Conservation (phyloP, 2,888 invertebrate species). For the Spisula solida region DNA sequence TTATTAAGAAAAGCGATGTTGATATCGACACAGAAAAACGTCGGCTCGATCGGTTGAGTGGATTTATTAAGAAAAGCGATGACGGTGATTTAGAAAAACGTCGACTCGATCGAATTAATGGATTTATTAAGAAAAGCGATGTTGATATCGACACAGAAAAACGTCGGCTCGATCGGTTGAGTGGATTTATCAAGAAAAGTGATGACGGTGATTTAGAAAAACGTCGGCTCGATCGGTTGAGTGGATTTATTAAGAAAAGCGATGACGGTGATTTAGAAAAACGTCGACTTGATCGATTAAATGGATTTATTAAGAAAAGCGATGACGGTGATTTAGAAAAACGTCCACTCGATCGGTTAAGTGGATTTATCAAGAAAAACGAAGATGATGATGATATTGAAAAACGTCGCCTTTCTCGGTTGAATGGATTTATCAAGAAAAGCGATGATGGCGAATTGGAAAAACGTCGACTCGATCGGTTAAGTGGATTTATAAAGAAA, state of each 20-base stretch:
- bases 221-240: constrained; percentile 15
- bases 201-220: background rate
- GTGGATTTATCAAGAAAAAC: constrained; percentile 15
- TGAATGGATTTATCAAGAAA: constrained; percentile 24
- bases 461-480: constrained; percentile 18
- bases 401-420: background rate
- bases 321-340: background rate
- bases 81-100: background rate
- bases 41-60: constrained; percentile 22
- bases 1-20: constrained; percentile 39
- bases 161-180: constrained; percentile 16
- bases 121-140: constrained; percentile 28
- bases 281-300: background rate
- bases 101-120: constrained; percentile 29
- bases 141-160: constrained; percentile 6
- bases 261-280: background rate
- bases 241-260: constrained; percentile 41
- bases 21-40: constrained; percentile 25
- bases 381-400: background rate
- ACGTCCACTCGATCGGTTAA: constrained; percentile 32
- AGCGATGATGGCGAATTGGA: background rate
- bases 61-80: constrained; percentile 34
- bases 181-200: constrained; percentile 35
- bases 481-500: constrained; percentile 38
- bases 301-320: constrained; percentile 16